Base-by-base conservation (phyloP, 2,113 vertebrate species). In the Chrysochloris asiatica region DNA sequence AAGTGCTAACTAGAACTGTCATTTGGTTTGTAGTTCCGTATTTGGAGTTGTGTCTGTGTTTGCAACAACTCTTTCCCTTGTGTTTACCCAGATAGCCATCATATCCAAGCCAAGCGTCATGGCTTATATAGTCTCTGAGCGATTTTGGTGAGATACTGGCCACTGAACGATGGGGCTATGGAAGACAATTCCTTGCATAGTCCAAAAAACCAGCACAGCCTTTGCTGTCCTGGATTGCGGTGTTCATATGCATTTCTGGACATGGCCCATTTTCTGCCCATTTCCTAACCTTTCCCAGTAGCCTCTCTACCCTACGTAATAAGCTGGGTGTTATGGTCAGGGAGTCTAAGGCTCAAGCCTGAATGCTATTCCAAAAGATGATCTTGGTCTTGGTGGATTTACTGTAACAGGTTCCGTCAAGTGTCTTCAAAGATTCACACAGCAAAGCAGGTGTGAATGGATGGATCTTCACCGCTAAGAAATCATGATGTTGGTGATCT, bases 311-410 rank as follows among this genome's bases (percentile, higher is more conserved):
- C 52, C 52, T n/a, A 67, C 52, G n/a, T 26, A 89, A 81, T 56
- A 91, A 69, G 48, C 54, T 26, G 22, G 48, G 45, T 30, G n/a
- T 36, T 86, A 75, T 61, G 79, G 78, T 67, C 71, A 77, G 22
- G 69, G n/a, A 73, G 87, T 65, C 50, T 47, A 69, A 41, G 61
- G 43, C 71, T 92, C 83, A 71, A 84, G 77, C 75, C n/a, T 13
- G 47, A 82, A 89, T 85, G 76, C 59, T 48, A 79, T 95, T 91
- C 76, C n/a, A 28, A 77, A 81, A 88, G 50, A 63, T 93, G 89
- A 69, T 91, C 73, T 93, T 73, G 91, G 85, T 76, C 8, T 85
- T 50, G 41, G 30, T 22, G 24, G 43, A 50, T 36, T 94, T 80
- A 88, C 17, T 61, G 33, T n/a, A 77, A 82, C 77, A 65, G 56